Evolutionary conservation across 2,113 vertebrate genomes (phyloP), one percentile per base, ranked within the genome.

Genomic region (Corythoichthys haematopterus): DNA sequence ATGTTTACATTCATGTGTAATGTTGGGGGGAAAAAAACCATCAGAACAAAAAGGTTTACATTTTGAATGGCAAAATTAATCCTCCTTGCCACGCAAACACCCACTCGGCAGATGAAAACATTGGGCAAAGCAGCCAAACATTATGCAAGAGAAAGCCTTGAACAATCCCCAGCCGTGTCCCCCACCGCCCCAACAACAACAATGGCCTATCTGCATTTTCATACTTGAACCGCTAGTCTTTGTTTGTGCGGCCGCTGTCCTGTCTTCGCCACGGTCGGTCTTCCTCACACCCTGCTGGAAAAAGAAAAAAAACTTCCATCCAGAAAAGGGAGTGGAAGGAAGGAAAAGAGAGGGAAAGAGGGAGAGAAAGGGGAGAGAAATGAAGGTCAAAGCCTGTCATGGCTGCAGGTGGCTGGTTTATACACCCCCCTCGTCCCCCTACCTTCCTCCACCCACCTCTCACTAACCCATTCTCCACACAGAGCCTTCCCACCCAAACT

Each of bases 311-410:
- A 62, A 62, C 89, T 90, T 89, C 77, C 80, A 90, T 88, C 84
- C 71, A 85, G 81, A 77, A 57, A 79, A 74, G 72, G 67, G 77
- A 87, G 82, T 75, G 50, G 79, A 82, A 78, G 70, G 70, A 48
- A 58, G 63, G 59, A 35, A 51, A 52, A 50, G 43, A 74, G 70
- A 62, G 48, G 46, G 48, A 52, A 53, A 9, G 63, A 66, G 50
- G 48, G 71, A 64, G 65, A 57, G 77, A 62, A 72, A 76, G 76
- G 77, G 76, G 84, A 75, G 74, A 78, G 78, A 86, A 91, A 92
- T 93, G 93, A 94, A 95, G 95, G 95, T 96, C 94, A 94, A 93
- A 94, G 93, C 89, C 91, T 91, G 91, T 91, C 92, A 91, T 89
- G 92, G 87, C 91, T 90, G 92, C 92, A 94, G 94, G 93, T 93